Conservation (phyloP, 2,888 invertebrate genomes). For the Lamellibrachia columna region DNA sequence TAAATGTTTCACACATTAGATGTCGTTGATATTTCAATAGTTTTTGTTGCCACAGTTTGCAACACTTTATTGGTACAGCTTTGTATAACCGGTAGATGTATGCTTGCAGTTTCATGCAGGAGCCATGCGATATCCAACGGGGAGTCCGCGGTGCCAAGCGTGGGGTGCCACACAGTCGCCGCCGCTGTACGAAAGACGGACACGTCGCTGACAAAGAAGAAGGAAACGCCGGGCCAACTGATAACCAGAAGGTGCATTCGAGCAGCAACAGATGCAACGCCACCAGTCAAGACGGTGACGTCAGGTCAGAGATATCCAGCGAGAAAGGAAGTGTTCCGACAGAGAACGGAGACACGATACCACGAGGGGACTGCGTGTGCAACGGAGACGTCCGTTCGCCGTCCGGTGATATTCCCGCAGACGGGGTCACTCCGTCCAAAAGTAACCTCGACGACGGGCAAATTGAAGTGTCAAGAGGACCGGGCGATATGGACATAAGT, state of each 20-base stretch:
- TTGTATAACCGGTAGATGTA: not conserved
- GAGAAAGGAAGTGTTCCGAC: not conserved
- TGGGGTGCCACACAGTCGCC: conserved; percentile 37
- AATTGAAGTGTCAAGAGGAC: not conserved
- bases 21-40: not conserved
- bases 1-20: no score
- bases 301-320: not conserved
- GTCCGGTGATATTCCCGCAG: not conserved
- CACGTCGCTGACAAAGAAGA: not conserved
- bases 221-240: not conserved
- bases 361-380: not conserved
- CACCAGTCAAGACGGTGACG: not conserved
- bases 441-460: not conserved
- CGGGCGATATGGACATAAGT: not conserved
- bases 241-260: not conserved
- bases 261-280: not conserved
- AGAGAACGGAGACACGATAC: not conserved
- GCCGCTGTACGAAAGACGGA: not conserved
- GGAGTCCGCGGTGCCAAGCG: conserved; percentile 40
- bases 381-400: not conserved
- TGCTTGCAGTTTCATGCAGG: conserved; percentile 33
- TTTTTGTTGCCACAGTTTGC: not conserved
- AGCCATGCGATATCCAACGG: conserved; percentile 34
- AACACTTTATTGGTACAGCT: not conserved
- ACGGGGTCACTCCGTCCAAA: not conserved